phyloP scores from a whole-genome alignment of 2,888 invertebrate genomes.

The Ophion obscuratus region DNA sequence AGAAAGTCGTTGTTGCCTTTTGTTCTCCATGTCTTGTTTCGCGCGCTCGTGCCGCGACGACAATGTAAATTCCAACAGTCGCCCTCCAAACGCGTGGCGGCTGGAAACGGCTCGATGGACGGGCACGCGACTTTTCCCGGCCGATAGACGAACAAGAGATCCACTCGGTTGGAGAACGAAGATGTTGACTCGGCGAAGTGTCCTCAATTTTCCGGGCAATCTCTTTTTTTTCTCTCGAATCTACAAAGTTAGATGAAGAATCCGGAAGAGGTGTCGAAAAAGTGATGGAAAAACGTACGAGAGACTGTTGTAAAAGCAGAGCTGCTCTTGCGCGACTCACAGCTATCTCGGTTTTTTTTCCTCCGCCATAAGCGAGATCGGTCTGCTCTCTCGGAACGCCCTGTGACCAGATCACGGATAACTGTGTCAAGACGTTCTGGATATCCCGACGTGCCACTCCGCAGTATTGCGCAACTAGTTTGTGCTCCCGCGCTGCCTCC shows the following conservation, averaged over 20 bases:
- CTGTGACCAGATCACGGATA: conserved; percentile 76
- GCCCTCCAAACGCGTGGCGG: conserved; percentile 42
- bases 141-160: conserved; percentile 14
- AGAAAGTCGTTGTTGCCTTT: conserved; percentile 62
- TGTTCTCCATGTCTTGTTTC: conserved; percentile 53
- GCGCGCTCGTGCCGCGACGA: conserved; percentile 53
- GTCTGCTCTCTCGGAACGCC: conserved; percentile 72
- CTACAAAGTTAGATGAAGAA: conserved; percentile 11
- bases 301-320: conserved; percentile 42
- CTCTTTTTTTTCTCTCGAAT: not conserved
- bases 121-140: conserved; percentile 35
- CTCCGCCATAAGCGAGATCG: conserved; percentile 27
- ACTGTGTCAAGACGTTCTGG: conserved; percentile 81
- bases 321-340: conserved; percentile 59
- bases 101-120: conserved; percentile 41
- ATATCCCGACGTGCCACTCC: conserved; percentile 72
- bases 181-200: conserved; percentile 1
- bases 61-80: conserved; percentile 67
- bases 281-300: conserved; percentile 23
- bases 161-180: conserved; percentile 17
- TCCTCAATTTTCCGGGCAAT: not conserved
- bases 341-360: conserved; percentile 42
- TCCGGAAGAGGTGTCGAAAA: conserved; percentile 46
- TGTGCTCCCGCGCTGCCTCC: conserved; percentile 61
- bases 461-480: conserved; percentile 76